These are phyloP conservation scores for Mormyrus iriodes DNA, from an alignment of 2,113 vertebrate genomes.

Conservation along the genomic window DNA sequence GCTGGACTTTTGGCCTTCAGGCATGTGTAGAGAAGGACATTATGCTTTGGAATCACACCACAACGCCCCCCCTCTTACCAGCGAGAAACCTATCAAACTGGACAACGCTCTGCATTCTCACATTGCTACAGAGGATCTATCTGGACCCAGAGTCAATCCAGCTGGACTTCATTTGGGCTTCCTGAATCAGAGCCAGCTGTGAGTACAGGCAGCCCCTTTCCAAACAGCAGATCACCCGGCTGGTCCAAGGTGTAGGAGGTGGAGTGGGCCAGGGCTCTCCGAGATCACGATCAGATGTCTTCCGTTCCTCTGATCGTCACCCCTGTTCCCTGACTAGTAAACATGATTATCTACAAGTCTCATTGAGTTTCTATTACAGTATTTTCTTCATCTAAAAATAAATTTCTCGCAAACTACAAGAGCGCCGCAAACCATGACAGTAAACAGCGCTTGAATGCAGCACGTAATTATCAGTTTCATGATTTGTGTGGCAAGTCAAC, in stretches of 20 bases:
- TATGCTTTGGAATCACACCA: constrained; percentile 9
- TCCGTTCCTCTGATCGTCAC: background rate
- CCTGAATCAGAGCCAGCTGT: background rate
- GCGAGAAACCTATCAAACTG: background rate
- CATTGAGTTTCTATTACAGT: constrained; percentile 7
- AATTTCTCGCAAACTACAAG: constrained; percentile 18
- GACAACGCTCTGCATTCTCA: background rate
- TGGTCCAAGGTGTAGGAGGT: background rate
- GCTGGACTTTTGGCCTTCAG: background rate
- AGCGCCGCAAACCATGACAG: constrained; percentile 17
- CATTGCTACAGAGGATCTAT: background rate
- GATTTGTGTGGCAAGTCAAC: constrained; percentile 28
- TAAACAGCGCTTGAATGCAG: constrained; percentile 29
- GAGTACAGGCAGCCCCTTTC: background rate
- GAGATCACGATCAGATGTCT: background rate
- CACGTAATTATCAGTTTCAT: constrained; percentile 27
- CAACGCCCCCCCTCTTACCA: background rate
- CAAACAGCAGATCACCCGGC: background rate
- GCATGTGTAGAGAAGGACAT: background rate
- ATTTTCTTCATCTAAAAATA: constrained; percentile 20
- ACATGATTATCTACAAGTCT: constrained; percentile 8
- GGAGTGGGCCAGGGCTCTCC: background rate
- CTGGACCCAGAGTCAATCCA: background rate
- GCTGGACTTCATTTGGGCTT: background rate
- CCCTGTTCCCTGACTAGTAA: constrained; percentile 7